Percentiles rank a stretch among this genome's conserved stretches.
These are phyloP conservation scores for Hepsetus odoe DNA, from an alignment of 2,113 vertebrate genomes.

Conservation along the genomic window DNA sequence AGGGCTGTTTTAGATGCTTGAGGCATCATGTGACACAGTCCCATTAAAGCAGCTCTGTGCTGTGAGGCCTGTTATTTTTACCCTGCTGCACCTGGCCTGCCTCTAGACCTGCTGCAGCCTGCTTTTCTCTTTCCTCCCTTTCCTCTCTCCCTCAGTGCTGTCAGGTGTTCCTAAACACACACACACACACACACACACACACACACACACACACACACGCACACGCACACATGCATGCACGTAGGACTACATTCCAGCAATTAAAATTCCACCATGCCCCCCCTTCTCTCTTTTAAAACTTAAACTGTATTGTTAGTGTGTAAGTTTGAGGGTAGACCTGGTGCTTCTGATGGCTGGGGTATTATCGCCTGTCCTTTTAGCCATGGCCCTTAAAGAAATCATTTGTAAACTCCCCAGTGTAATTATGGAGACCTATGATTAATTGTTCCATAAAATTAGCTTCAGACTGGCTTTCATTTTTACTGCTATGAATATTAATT, in stretches of 20 bases:
- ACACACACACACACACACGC: no score
- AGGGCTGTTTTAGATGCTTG: slow-evolving; percentile 34
- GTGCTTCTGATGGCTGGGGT: slow-evolving; percentile 92
- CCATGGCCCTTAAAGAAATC: slow-evolving; percentile 95
- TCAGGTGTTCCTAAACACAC: slow-evolving; percentile 85
- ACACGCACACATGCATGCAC: no score
- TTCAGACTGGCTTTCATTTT: slow-evolving; percentile 98
- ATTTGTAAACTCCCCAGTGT: slow-evolving; percentile 99
- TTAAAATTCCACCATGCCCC: slow-evolving; percentile 89
- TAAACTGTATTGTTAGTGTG: slow-evolving; percentile 95
- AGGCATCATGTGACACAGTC: slow-evolving; percentile 61
- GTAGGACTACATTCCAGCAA: slow-evolving; percentile 88
- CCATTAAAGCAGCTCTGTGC: slow-evolving; percentile 61
- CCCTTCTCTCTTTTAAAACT: slow-evolving; percentile 87
- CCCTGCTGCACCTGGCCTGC: slow-evolving; percentile 84
- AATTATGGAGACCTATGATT: slow-evolving; percentile 99
- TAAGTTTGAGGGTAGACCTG: slow-evolving; percentile 95
- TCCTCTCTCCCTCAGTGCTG: slow-evolving; percentile 66
- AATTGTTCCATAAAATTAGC: slow-evolving; percentile 99
- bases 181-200: no score
- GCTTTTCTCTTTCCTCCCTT: slow-evolving; percentile 60
- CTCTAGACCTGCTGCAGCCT: slow-evolving; percentile 75
- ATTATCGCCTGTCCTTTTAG: slow-evolving; percentile 89
- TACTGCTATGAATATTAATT: slow-evolving; percentile 99
- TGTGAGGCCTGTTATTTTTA: slow-evolving; percentile 84